These are phyloP conservation scores for Melinaea menophilus DNA, from an alignment of 2,888 invertebrate species.

Conservation along the genomic window DNA sequence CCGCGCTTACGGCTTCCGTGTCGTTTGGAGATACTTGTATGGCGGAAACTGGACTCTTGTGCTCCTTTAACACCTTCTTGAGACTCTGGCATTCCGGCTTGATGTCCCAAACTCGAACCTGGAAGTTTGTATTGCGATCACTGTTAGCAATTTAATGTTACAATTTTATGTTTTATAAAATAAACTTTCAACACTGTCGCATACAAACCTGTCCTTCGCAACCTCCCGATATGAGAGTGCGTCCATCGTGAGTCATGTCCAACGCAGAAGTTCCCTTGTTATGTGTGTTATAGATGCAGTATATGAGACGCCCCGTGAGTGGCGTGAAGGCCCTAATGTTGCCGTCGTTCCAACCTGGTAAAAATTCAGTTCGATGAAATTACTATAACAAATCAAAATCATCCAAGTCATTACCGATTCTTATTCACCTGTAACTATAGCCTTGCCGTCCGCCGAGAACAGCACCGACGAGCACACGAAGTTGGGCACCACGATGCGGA, in stretches of 20 bases:
- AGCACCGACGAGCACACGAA: slow-evolving; percentile 88
- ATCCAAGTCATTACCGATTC: background rate
- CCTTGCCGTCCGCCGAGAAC: slow-evolving; percentile 88
- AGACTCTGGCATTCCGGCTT: slow-evolving; percentile 82
- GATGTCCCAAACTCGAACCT: slow-evolving; percentile 89
- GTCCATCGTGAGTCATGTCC: slow-evolving; percentile 83
- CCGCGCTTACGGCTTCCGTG: slow-evolving; percentile 91
- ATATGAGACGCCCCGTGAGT: slow-evolving; percentile 87
- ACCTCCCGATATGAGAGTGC: slow-evolving; percentile 90
- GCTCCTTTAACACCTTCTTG: slow-evolving; percentile 90
- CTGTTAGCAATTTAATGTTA: background rate
- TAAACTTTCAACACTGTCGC: background rate
- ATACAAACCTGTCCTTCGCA: slow-evolving; percentile 89
- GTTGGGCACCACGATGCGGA: slow-evolving; percentile 91
- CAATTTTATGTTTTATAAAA: background rate
- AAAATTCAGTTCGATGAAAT: background rate
- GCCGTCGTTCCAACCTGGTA: slow-evolving; percentile 87
- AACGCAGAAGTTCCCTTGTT: slow-evolving; percentile 93
- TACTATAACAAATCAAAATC: background rate
- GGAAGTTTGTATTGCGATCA: background rate
- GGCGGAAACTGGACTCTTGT: slow-evolving; percentile 91
- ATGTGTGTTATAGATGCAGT: slow-evolving; percentile 92
- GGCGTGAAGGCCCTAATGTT: slow-evolving; percentile 89
- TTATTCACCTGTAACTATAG: slow-evolving; percentile 83
- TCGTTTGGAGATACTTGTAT: slow-evolving; percentile 87